Percentiles rank a stretch among this genome's conserved stretches.
Evolutionary conservation across 1,140 invertebrate species (phyloP).

Genomic region (Stegodyphus mimosarum): DNA sequence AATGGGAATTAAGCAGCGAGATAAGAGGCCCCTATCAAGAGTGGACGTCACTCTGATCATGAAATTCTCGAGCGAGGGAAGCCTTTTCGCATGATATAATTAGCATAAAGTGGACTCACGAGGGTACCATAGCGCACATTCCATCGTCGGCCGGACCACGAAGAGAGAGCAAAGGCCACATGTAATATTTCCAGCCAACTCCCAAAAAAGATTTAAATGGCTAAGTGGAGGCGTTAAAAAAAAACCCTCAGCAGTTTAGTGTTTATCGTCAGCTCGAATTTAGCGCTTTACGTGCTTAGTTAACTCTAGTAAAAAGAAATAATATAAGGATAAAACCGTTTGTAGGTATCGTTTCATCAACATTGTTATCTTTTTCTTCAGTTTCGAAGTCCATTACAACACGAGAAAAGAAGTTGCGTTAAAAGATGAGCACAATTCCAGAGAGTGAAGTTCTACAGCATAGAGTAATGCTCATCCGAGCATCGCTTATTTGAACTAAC

Average conservation of each 20-base stretch:
- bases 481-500: too few species aligned
- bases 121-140: conserved; percentile 28
- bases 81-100: conserved; percentile 51
- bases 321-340: too few species aligned
- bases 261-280: neutral
- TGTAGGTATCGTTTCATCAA: too few species aligned
- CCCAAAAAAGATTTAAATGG: conserved; percentile 43
- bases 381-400: too few species aligned
- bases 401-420: too few species aligned
- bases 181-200: conserved; percentile 37
- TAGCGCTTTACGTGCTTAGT: too few species aligned
- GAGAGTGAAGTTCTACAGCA: too few species aligned
- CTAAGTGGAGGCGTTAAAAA: conserved; percentile 28
- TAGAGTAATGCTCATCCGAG: too few species aligned
- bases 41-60: neutral
- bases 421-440: too few species aligned
- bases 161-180: conserved; percentile 22
- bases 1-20: conserved; percentile 34
- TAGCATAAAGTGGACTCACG: conserved; percentile 43
- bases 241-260: neutral
- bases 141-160: conserved; percentile 38
- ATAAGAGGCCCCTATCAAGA: conserved; percentile 40
- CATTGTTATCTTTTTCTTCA: too few species aligned
- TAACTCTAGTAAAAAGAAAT: too few species aligned
- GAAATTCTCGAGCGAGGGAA: neutral